phyloP scores from a whole-genome alignment of 2,888 invertebrate genomes.

The Onthophagus sagittarius region DNA sequence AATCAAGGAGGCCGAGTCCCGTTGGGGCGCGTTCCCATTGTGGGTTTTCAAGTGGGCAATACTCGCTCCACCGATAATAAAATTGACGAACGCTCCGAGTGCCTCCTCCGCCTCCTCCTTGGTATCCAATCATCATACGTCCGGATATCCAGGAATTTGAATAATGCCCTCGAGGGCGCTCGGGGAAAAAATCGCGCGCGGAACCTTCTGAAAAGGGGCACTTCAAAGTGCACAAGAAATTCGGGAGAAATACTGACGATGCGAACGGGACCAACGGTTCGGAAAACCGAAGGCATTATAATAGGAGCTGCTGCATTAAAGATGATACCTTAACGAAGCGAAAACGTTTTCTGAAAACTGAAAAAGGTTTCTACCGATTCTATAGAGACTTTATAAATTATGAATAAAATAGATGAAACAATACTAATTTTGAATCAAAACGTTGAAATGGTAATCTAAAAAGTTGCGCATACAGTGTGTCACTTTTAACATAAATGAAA shows the following conservation, averaged over 20 bases:
- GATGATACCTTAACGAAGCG: background rate
- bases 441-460: background rate
- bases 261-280: background rate
- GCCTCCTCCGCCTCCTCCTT: slow-evolving; percentile 9
- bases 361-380: background rate
- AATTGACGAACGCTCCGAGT: slow-evolving; percentile 30
- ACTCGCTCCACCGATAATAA: slow-evolving; percentile 33
- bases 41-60: slow-evolving; percentile 31
- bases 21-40: slow-evolving; percentile 19
- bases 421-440: no score
- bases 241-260: background rate
- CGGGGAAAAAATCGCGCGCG: background rate
- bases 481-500: background rate
- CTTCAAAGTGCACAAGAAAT: background rate
- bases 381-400: background rate
- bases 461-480: background rate
- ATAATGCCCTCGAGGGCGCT: background rate
- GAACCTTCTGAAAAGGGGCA: background rate
- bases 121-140: slow-evolving; percentile 18
- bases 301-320: background rate
- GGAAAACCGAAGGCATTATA: background rate
- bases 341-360: background rate
- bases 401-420: background rate
- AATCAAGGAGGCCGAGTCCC: slow-evolving; percentile 18
- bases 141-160: slow-evolving; percentile 9